These are phyloP conservation scores for Polyploca ridens DNA, from an alignment of 2,888 invertebrate genomes.

Conservation along the genomic window DNA sequence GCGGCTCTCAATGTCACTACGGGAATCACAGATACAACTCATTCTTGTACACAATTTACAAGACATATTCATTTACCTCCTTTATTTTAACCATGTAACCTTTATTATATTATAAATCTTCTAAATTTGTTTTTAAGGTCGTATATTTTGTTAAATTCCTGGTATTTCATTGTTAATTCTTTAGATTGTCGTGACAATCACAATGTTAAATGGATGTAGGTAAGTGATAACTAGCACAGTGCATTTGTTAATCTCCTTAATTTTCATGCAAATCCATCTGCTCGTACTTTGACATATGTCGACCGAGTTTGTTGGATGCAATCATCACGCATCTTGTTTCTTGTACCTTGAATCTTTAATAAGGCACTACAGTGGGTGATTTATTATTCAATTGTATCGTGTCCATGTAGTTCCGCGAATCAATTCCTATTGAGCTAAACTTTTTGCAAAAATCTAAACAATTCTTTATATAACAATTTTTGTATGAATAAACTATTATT, in stretches of 20 bases:
- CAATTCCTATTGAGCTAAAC: not conserved
- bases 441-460: not conserved
- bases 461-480: no score
- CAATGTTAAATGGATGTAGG: not conserved
- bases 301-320: constrained; percentile 2
- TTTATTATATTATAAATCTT: not conserved
- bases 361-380: not conserved
- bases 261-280: constrained; percentile 12
- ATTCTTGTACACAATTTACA: not conserved
- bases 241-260: constrained; percentile 2
- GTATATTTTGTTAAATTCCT: not conserved
- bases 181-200: not conserved
- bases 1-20: constrained; percentile 10
- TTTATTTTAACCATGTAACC: not conserved
- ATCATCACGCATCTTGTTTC: not conserved
- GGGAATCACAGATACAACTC: not conserved
- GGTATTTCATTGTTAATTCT: not conserved
- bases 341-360: not conserved
- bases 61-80: not conserved
- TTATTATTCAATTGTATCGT: not conserved
- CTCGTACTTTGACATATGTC: constrained; percentile 4
- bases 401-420: not conserved
- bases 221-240: constrained; percentile 8
- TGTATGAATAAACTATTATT: no score
- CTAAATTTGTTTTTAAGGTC: not conserved